Evolutionary conservation across 2,888 invertebrate genomes (phyloP).

Genomic region (Cephus spinipes): DNA sequence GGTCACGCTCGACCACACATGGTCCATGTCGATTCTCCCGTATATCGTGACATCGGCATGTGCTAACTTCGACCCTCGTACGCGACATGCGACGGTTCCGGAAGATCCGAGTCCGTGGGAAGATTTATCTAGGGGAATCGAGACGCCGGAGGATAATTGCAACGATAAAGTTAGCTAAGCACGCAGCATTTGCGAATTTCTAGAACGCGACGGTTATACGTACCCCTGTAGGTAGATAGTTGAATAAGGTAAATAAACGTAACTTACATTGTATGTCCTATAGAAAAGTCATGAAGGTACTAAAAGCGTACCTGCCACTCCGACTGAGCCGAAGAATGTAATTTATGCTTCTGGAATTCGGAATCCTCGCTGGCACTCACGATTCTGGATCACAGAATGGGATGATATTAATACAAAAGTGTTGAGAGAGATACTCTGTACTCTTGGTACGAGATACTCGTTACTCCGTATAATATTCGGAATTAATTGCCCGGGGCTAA

Average conservation of each 20-base stretch:
- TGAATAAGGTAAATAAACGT: neutral
- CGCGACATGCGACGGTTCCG: conserved; percentile 2
- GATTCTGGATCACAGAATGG: neutral
- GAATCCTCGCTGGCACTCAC: neutral
- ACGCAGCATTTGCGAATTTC: neutral
- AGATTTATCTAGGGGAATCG: conserved; percentile 37
- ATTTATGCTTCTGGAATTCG: neutral
- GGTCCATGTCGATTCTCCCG: conserved; percentile 12
- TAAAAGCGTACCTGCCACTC: neutral
- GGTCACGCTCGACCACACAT: conserved; percentile 10
- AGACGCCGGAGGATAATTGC: conserved; percentile 35
- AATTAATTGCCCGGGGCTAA: neutral
- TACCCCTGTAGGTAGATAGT: neutral
- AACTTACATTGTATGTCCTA: neutral
- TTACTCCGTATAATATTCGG: neutral
- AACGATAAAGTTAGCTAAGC: neutral
- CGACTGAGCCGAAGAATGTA: neutral
- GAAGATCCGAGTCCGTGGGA: conserved; percentile 4
- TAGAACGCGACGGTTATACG: neutral
- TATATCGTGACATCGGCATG: neutral
- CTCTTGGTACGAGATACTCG: neutral
- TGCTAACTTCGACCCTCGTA: neutral
- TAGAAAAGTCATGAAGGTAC: neutral
- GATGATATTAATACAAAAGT: neutral
- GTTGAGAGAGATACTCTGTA: neutral